Conservation (phyloP, 1,140 invertebrate species). For the Euschistus heros region DNA sequence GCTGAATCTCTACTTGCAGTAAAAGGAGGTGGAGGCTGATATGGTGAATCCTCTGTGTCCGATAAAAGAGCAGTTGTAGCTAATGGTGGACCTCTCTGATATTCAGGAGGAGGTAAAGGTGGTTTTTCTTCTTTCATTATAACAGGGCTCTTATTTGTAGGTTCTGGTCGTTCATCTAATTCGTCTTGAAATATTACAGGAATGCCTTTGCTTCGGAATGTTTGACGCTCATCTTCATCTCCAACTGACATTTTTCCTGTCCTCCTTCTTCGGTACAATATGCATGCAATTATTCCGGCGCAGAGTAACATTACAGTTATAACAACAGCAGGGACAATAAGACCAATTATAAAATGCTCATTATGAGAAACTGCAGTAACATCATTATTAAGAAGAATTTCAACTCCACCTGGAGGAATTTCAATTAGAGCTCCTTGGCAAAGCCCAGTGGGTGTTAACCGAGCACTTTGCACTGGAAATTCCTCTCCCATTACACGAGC, state of each 20-base stretch:
- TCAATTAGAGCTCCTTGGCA: slow-evolving; percentile 51
- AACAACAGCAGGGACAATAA: slow-evolving; percentile 78
- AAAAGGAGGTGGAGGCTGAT: slow-evolving; percentile 70
- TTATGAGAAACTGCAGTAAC: slow-evolving; percentile 21
- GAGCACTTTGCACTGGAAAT: slow-evolving; percentile 63
- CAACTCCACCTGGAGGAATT: slow-evolving; percentile 34
- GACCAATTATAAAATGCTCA: slow-evolving; percentile 65
- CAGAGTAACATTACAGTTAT: slow-evolving; percentile 80
- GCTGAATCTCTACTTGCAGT: slow-evolving; percentile 54
- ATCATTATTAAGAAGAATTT: slow-evolving; percentile 20
- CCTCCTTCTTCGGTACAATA: slow-evolving; percentile 57
- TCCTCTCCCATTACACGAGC: slow-evolving; percentile 62
- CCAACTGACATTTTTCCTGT: slow-evolving; percentile 38
- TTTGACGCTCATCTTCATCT: slow-evolving; percentile 66
- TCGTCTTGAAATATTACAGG: slow-evolving; percentile 92
- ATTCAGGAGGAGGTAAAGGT: slow-evolving; percentile 66
- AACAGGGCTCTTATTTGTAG: slow-evolving; percentile 77
- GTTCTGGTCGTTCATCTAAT: slow-evolving; percentile 77
- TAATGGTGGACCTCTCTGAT: slow-evolving; percentile 46
- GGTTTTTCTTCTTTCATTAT: slow-evolving; percentile 90
- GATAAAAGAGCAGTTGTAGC: slow-evolving; percentile 39
- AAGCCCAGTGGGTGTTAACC: slow-evolving; percentile 53
- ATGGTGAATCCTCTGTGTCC: slow-evolving; percentile 45
- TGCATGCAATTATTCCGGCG: slow-evolving; percentile 76
- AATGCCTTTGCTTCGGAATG: slow-evolving; percentile 79